Base-by-base conservation (phyloP, 2,888 invertebrate species). In the Stenurella melanura region DNA sequence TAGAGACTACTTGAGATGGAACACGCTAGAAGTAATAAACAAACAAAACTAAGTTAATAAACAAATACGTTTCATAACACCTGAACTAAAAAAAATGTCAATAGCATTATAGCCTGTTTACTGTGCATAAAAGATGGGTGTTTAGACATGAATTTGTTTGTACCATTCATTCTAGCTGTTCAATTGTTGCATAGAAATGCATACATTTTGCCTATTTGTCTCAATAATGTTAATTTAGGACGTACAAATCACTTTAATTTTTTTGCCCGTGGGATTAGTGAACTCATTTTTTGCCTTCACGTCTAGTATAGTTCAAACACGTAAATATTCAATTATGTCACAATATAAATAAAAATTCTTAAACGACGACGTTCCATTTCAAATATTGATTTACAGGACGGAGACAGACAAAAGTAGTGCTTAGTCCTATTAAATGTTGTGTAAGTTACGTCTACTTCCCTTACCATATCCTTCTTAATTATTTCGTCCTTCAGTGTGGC, bases 401-500 rank as follows among this genome's bases (percentile, higher is more conserved):
- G 4, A 4, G 4, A 4, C 21, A 4, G 4, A 26, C 4, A 6
- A 34, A 34, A 9, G 3, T 34, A 34, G 9, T 34, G 7, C 30
- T 34, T 34, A 34, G 3, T 7, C 30, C 9, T 34, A 34, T 6
- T 34, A 34, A 34, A 34, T 5, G 30, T 26, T 26, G 30, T 34
- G 6, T n/a, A 50, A 6, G 15, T 19, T 57, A 57, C 4, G 12
- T 26, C 56, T 66, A 73, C 67, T 34, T n/a, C 60, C 75, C 85
- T 85, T 85, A 85, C 85, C 85, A 78, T 78, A 56, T 85, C 83
- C 75, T 80, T 81, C 15, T 50, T 71, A 56, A 71, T 64, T 72
- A 80, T 79, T 78, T 72, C 81, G 74, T 85, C 83, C 80, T 84
- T 86, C 75, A 83, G 79, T 73, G 83, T 82, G 81, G 80, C 80